These are phyloP conservation scores for Oxycera nigricornis DNA, from an alignment of 2,888 invertebrate species.

Conservation along the genomic window DNA sequence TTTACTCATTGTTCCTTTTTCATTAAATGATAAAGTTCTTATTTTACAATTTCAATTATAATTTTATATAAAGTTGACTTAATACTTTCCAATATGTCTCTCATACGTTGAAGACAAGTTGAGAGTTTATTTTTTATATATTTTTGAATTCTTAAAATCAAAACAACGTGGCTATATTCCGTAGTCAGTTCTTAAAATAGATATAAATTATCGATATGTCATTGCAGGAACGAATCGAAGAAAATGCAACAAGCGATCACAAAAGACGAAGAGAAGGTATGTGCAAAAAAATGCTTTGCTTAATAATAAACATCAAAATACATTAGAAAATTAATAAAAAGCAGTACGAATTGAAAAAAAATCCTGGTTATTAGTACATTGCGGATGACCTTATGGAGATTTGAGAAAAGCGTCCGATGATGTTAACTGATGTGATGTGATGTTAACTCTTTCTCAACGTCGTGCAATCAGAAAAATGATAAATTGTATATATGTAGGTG, in stretches of 20 bases:
- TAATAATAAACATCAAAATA: no score
- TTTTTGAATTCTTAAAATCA: not conserved
- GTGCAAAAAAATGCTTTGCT: no score
- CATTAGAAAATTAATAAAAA: no score
- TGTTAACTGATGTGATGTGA: no score
- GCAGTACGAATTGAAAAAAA: no score
- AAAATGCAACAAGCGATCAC: constrained; percentile 71
- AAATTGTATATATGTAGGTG: no score
- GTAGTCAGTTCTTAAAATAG: not conserved
- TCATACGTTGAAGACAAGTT: not conserved
- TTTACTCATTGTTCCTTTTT: not conserved
- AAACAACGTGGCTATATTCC: not conserved
- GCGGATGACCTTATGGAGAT: no score
- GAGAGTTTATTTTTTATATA: not conserved
- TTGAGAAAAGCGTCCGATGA: no score
- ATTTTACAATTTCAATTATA: not conserved
- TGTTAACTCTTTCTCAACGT: no score
- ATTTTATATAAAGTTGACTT: not conserved
- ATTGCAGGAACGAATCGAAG: constrained; percentile 75
- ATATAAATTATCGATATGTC: not conserved
- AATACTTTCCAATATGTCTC: constrained; percentile 3
- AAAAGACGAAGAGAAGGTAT: constrained; percentile 82
- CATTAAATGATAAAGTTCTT: not conserved
- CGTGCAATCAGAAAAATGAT: no score
- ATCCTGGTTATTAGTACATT: no score